Conservation (phyloP, 2,797 vertebrate genomes). For the Danio kyathit region DNA sequence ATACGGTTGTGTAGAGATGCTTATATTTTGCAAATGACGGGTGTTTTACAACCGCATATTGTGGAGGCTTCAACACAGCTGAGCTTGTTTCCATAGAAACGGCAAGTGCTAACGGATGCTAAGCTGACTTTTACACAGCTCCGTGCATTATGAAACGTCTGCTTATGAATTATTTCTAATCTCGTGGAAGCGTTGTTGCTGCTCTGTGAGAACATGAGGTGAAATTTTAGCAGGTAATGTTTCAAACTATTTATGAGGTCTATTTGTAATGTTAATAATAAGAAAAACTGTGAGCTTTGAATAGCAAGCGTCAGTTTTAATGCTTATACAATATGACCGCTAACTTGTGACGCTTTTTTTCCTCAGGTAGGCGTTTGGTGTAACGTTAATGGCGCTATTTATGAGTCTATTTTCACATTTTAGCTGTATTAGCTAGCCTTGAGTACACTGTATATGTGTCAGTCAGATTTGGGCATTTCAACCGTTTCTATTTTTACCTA, state of each 20-base stretch:
- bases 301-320: neutral
- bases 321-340: neutral
- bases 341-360: neutral
- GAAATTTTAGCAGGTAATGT: slow-evolving; percentile 14
- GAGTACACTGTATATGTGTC: neutral
- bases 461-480: neutral
- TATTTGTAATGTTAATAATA: neutral
- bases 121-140: neutral
- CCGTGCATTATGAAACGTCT: neutral
- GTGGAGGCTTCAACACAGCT: neutral
- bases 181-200: neutral
- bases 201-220: neutral
- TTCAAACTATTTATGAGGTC: neutral
- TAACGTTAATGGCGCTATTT: neutral
- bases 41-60: neutral
- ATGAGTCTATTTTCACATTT: neutral
- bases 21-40: neutral
- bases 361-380: neutral
- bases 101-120: slow-evolving; percentile 19
- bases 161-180: neutral
- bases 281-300: neutral
- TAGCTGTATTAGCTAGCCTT: neutral
- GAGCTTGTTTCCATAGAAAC: slow-evolving; percentile 48
- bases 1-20: neutral
- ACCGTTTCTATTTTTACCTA: neutral